Evolutionary conservation across 1,140 invertebrate genomes (phyloP).

Genomic region (Zaprionus capensis): DNA sequence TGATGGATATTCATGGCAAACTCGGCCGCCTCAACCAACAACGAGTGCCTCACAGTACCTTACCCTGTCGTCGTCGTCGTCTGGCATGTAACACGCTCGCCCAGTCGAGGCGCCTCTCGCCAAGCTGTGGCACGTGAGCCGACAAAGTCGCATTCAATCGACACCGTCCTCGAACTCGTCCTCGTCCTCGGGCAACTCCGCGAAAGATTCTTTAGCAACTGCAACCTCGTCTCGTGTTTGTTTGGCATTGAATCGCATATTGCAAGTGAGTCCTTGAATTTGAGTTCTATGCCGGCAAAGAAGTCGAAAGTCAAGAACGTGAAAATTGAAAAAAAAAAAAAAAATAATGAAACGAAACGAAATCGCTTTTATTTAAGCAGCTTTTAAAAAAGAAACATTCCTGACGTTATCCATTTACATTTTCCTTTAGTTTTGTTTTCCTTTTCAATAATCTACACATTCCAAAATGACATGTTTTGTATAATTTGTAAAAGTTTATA

Average conservation of each 20-base stretch:
- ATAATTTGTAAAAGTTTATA: too few species aligned
- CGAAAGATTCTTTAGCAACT: slow-evolving; percentile 2
- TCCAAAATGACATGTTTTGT: neutral
- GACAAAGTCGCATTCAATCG: neutral
- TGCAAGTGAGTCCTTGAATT: slow-evolving; percentile 30
- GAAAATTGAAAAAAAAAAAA: neutral
- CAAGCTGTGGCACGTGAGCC: slow-evolving; percentile 10
- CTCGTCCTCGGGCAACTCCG: slow-evolving; percentile 10
- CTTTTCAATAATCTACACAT: neutral
- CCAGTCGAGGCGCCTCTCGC: neutral
- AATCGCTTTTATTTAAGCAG: neutral
- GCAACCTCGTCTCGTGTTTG: slow-evolving; percentile 7
- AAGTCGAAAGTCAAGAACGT: neutral
- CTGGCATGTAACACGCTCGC: slow-evolving; percentile 1
- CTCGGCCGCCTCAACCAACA: neutral
- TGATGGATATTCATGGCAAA: slow-evolving; percentile 27
- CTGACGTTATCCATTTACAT: neutral
- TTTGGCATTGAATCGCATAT: slow-evolving; percentile 37
- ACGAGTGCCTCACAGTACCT: neutral
- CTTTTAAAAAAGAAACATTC: neutral
- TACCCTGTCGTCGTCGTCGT: neutral
- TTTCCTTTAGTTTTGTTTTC: neutral
- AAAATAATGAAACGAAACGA: neutral
- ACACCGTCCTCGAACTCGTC: neutral
- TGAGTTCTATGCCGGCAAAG: slow-evolving; percentile 46